phyloP scores from a whole-genome alignment of 2,888 invertebrate species.

The Cistogaster globosa region DNA sequence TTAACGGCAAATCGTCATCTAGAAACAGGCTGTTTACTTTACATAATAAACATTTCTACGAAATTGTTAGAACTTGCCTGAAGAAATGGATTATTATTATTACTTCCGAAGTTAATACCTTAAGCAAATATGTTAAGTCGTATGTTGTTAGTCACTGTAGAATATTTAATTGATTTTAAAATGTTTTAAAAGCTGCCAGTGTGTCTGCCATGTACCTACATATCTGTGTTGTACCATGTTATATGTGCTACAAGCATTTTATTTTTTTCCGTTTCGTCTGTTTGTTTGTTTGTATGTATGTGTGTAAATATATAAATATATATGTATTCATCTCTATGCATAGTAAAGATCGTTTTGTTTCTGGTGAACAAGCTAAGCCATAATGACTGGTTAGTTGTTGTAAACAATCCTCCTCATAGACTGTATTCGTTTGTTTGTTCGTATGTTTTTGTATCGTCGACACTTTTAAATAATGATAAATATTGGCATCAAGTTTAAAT shows the following conservation, averaged over 20 bases:
- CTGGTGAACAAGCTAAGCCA: conserved; percentile 56
- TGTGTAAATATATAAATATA: background rate
- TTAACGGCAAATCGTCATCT: no score
- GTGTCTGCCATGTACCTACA: conserved; percentile 66
- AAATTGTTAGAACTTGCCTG: no score
- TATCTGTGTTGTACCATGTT: conserved; percentile 20
- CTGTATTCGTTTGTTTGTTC: conserved; percentile 18
- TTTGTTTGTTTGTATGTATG: background rate
- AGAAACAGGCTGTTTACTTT: no score
- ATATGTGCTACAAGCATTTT: background rate
- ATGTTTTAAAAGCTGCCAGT: conserved; percentile 63
- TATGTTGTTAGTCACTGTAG: conserved; percentile 39
- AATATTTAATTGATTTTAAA: conserved; percentile 44
- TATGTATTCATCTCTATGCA: conserved; percentile 21
- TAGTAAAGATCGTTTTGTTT: conserved; percentile 48
- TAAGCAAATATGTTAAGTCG: no score
- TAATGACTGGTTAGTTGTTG: conserved; percentile 39
- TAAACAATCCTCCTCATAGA: conserved; percentile 39
- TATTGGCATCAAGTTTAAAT: conserved; percentile 37
- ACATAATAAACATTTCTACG: no score
- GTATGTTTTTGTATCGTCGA: conserved; percentile 35
- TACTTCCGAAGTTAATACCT: no score
- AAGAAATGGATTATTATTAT: no score
- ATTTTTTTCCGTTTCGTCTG: conserved; percentile 7
- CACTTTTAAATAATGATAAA: conserved; percentile 61